phyloP scores from a whole-genome alignment of 2,888 invertebrate genomes.

The Operophtera brumata region DNA sequence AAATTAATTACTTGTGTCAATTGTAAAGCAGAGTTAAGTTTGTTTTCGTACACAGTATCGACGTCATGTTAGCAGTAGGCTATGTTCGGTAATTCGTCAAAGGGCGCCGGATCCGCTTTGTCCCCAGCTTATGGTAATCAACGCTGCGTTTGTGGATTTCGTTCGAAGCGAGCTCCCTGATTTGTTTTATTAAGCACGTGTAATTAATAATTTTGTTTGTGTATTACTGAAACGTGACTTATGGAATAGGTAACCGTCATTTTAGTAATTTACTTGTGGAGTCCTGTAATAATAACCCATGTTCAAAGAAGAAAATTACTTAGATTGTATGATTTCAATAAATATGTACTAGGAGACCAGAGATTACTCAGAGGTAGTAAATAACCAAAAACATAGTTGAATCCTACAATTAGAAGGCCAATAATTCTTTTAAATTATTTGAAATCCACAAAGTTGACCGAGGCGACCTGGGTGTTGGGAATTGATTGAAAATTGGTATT shows the following conservation, averaged over 20 bases:
- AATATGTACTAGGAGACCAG: too few species aligned
- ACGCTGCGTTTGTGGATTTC: slow-evolving; percentile 48
- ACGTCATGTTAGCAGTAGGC: slow-evolving; percentile 31
- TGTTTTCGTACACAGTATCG: slow-evolving; percentile 11
- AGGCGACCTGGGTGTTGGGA: too few species aligned
- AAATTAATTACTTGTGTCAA: too few species aligned
- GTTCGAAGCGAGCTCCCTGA: slow-evolving; percentile 23
- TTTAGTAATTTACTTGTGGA: background rate
- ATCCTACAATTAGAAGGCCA: too few species aligned
- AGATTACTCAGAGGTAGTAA: too few species aligned
- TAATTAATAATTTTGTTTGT: slow-evolving; percentile 25
- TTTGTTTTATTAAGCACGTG: slow-evolving; percentile 33
- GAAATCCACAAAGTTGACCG: too few species aligned
- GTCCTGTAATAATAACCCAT: background rate
- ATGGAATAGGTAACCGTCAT: background rate
- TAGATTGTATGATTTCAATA: too few species aligned
- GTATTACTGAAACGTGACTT: slow-evolving; percentile 21
- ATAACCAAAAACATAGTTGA: too few species aligned
- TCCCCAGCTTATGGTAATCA: slow-evolving; percentile 75
- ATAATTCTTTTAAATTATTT: too few species aligned
- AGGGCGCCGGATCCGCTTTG: slow-evolving; percentile 69
- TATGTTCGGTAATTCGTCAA: slow-evolving; percentile 75
- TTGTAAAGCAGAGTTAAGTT: background rate
- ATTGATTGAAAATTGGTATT: too few species aligned
- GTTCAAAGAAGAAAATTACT: background rate